These are phyloP conservation scores for Umimayanthus kanabou DNA, from an alignment of 92 coral and sea anemone species.

Conservation along the genomic window DNA sequence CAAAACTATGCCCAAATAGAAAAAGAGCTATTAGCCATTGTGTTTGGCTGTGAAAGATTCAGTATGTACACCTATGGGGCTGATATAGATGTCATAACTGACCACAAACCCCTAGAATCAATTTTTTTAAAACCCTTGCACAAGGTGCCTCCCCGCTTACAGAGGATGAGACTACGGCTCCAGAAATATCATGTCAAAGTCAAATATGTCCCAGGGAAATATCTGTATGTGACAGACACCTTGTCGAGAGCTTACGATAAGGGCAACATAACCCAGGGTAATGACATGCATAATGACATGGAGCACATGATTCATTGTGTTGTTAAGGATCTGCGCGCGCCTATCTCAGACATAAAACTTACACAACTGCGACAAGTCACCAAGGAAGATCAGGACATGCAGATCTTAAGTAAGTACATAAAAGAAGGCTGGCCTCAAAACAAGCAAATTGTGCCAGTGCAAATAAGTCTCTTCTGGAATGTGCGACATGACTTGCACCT, in stretches of 20 bases:
- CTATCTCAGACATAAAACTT: too few relatives aligned
- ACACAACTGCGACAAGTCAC: too few relatives aligned
- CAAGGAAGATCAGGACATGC: too few relatives aligned
- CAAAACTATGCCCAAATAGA: constrained; percentile 3
- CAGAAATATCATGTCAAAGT: constrained; percentile 41
- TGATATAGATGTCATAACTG: background rate
- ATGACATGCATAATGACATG: background rate
- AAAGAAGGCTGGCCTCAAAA: too few relatives aligned
- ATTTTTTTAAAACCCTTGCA: constrained; percentile 18
- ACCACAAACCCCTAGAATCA: constrained; percentile 58
- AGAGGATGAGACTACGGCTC: background rate
- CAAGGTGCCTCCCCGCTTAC: too few relatives aligned
- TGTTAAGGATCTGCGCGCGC: too few relatives aligned
- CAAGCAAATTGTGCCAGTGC: too few relatives aligned
- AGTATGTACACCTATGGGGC: too few relatives aligned
- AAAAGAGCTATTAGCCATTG: background rate
- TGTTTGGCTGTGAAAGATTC: too few relatives aligned
- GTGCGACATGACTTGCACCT: constrained; percentile 3
- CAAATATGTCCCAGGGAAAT: constrained; percentile 54
- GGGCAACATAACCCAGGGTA: background rate
- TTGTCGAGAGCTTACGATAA: constrained; percentile 47
- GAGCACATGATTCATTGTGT: too few relatives aligned
- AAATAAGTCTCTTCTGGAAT: constrained; percentile 10
- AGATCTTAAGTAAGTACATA: too few relatives aligned
- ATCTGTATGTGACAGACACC: constrained; percentile 56